Conservation (phyloP, 2,113 vertebrate species). For the Mesitornis unicolor region DNA sequence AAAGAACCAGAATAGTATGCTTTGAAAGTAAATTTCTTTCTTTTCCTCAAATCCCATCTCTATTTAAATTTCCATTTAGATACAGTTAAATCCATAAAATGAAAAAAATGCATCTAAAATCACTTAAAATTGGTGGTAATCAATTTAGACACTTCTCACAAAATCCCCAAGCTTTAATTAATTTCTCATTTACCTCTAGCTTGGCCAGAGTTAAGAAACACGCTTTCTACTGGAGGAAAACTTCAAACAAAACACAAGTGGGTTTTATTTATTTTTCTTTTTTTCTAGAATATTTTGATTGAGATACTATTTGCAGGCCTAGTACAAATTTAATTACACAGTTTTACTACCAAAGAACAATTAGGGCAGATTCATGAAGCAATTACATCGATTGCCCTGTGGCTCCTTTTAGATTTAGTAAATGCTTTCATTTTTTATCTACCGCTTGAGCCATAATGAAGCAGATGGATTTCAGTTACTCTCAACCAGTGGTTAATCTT, state of each 20-base stretch:
- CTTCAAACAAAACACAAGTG: neutral
- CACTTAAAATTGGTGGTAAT: neutral
- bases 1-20: neutral
- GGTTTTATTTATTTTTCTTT: neutral
- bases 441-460: neutral
- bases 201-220: neutral
- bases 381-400: neutral
- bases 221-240: neutral
- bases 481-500: neutral
- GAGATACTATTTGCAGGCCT: neutral
- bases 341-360: neutral
- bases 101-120: neutral
- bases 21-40: neutral
- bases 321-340: neutral
- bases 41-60: neutral
- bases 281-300: neutral
- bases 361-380: neutral
- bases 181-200: neutral
- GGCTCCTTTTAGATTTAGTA: neutral
- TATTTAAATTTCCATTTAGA: neutral
- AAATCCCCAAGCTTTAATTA: neutral
- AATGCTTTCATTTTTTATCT: neutral
- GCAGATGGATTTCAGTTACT: neutral
- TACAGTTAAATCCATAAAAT: neutral
- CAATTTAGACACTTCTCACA: neutral